Base-by-base conservation (phyloP, 2,797 vertebrate species). In the Yasuhikotakia modesta region DNA sequence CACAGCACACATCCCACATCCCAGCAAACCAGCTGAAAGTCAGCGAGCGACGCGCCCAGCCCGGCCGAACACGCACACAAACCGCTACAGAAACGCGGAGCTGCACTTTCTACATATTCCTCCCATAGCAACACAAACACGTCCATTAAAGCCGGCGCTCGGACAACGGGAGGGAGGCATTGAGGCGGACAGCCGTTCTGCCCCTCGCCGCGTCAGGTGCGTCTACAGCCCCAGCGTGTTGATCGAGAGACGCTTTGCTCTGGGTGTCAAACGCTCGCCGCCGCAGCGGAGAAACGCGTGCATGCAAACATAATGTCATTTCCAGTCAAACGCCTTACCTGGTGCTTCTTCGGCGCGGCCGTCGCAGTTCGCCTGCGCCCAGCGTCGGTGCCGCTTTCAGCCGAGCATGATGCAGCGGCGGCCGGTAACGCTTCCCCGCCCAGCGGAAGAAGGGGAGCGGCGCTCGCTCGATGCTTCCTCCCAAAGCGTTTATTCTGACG, bases 311-410 rank as follows among this genome's bases (percentile, higher is more conserved):
- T 4, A 27, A 16, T 71, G 30, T 27, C 55, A 30, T 69, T 52
- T 53, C 21, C 53, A 21, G 12, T 64, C 46, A 55, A 24, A 24
- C 84, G 81, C 78, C 91, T 81, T 93, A 93, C 93, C 92, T 93
- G 91, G 87, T 88, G 88, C 91, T 91, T 87, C 91, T 88, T 91
- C 86, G 88, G 89, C 88, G 90, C 90, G 88, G 91, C 90, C 88
- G 91, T 87, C 89, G 91, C 91, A 86, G 90, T 92, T 90, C 88
- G 90, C 90, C 88, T 88, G 90, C 89, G 90, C 91, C 87, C 91
- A 88, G 91, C 91, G 88, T 84, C 83, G 86, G 85, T 87, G 89
- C 90, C 87, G 90, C 86, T 87, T 87, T 82, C 86, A 87, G 88
- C 88, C 85, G 90, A 90, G 92, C 92, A 91, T 91, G 89, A 91